Evolutionary conservation across 2,888 invertebrate species (phyloP).

Genomic region (Trichacis sp.): DNA sequence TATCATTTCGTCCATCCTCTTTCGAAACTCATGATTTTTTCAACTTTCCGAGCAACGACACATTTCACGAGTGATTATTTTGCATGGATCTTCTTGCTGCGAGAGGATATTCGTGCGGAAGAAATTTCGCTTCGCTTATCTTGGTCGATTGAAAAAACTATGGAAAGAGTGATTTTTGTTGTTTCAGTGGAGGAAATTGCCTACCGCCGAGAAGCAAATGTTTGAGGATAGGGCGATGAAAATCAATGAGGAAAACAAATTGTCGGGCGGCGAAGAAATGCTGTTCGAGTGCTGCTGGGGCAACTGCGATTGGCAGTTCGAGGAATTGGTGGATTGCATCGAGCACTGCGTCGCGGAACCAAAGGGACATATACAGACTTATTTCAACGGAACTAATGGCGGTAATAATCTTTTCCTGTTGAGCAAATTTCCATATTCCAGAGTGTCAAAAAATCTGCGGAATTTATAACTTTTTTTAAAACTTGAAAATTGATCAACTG

Average conservation of each 20-base stretch:
- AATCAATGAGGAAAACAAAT: conserved; percentile 83
- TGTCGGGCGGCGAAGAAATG: conserved; percentile 63
- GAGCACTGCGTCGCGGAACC: conserved; percentile 90
- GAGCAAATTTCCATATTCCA: neutral
- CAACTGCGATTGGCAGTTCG: conserved; percentile 93
- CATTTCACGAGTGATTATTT: conserved; percentile 3
- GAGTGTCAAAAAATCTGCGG: no score
- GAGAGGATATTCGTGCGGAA: neutral
- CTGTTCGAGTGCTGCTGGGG: conserved; percentile 93
- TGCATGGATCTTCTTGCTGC: conserved; percentile 10
- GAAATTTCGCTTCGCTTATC: neutral
- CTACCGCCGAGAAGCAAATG: conserved; percentile 87
- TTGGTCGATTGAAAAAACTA: neutral
- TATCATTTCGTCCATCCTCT: conserved; percentile 3
- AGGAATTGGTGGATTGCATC: conserved; percentile 86
- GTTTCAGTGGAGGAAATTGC: conserved; percentile 91
- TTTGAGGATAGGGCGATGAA: conserved; percentile 95
- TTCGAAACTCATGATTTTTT: conserved; percentile 33
- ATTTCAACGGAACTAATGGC: conserved; percentile 68
- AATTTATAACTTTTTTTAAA: no score
- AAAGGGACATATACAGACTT: conserved; percentile 80
- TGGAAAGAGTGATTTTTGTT: conserved; percentile 6
- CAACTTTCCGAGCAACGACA: neutral
- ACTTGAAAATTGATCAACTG: neutral
- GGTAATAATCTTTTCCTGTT: conserved; percentile 53